Percentiles rank a stretch among this genome's conserved stretches.
Conservation (phyloP, 2,888 invertebrate species). For the Yponomeuta plumbellus region DNA sequence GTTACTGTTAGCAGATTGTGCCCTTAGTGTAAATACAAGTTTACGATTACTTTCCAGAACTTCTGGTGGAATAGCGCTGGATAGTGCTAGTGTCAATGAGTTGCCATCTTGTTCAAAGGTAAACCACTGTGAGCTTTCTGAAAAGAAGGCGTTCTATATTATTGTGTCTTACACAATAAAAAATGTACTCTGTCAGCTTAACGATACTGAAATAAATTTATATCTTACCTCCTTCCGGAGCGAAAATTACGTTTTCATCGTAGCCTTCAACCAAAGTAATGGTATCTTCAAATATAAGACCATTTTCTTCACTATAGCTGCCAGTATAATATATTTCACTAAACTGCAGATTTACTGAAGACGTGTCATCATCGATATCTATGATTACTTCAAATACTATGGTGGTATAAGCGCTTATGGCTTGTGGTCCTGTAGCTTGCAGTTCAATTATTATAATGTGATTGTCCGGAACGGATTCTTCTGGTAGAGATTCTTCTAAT, state of each 20-base stretch:
- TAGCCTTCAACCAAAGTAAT: too few species aligned
- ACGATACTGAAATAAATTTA: too few species aligned
- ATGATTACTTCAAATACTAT: constrained; percentile 17
- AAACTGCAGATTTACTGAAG: constrained; percentile 5
- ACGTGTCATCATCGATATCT: background rate
- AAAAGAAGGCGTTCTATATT: constrained; percentile 16
- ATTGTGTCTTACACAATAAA: too few species aligned
- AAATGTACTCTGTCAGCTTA: too few species aligned
- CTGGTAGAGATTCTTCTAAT: constrained; percentile 17
- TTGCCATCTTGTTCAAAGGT: constrained; percentile 21
- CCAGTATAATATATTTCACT: constrained; percentile 18
- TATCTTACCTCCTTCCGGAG: too few species aligned
- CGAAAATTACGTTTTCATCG: too few species aligned
- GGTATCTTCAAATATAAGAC: constrained; percentile 4
- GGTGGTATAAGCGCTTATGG: constrained; percentile 17
- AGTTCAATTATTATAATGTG: constrained; percentile 15
- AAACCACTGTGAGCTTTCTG: constrained; percentile 33
- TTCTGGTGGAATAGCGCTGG: background rate
- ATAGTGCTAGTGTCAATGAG: background rate
- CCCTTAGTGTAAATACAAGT: constrained; percentile 9
- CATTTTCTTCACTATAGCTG: constrained; percentile 16
- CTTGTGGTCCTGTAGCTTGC: constrained; percentile 19
- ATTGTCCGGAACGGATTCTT: constrained; percentile 16
- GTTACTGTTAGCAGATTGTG: background rate
- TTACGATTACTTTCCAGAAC: background rate